phyloP scores from a whole-genome alignment of 2,797 vertebrate genomes.

The Ctenopoma kingsleyae region DNA sequence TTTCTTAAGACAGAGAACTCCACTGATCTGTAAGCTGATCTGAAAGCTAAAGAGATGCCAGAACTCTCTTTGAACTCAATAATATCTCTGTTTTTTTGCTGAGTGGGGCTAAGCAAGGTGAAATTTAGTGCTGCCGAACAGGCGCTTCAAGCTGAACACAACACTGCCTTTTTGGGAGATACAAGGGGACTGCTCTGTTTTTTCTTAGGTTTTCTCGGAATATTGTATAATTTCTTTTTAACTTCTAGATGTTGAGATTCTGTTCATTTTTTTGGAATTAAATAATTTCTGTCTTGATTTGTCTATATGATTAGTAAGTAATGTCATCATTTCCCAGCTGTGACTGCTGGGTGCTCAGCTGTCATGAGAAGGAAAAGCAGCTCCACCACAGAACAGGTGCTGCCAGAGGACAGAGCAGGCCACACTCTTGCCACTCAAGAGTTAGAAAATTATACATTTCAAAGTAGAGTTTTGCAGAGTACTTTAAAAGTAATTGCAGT shows the following conservation, averaged over 20 bases:
- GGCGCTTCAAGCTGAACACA: not conserved
- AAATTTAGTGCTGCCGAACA: not conserved
- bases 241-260: not conserved
- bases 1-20: not conserved
- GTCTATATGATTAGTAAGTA: slow-evolving; percentile 7
- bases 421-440: not conserved
- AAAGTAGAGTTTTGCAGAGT: not conserved
- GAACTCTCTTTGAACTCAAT: not conserved
- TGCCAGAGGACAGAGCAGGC: slow-evolving; percentile 2
- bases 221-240: not conserved
- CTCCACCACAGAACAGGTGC: slow-evolving; percentile 47
- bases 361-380: slow-evolving; percentile 37
- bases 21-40: not conserved
- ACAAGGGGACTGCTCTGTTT: not conserved
- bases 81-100: not conserved
- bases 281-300: not conserved
- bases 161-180: not conserved
- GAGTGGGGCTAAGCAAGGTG: slow-evolving; percentile 19
- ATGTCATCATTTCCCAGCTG: slow-evolving; percentile 30
- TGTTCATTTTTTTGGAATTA: not conserved
- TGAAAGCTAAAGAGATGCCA: not conserved
- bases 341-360: slow-evolving; percentile 51
- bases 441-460: not conserved
- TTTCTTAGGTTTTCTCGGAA: not conserved
- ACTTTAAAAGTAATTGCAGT: not conserved